These are phyloP conservation scores for Lordiphosa clarofinis DNA, from an alignment of 1,140 invertebrate genomes.

Conservation along the genomic window DNA sequence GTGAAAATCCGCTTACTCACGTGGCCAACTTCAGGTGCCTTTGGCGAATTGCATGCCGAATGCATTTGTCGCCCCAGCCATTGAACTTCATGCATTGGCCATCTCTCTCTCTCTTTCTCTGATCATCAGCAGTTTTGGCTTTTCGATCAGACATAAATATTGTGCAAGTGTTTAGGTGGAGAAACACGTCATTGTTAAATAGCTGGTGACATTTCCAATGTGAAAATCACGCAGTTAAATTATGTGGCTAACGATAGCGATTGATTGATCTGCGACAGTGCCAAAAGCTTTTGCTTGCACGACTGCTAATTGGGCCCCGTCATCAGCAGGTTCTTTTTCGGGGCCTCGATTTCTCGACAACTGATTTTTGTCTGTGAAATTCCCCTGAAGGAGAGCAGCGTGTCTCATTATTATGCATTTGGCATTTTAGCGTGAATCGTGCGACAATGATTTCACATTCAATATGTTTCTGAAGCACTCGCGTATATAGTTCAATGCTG, in stretches of 20 bases:
- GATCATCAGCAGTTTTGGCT: slow-evolving; percentile 34
- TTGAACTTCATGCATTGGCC: slow-evolving; percentile 54
- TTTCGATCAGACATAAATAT: slow-evolving; percentile 6
- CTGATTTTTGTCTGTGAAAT: slow-evolving; percentile 38
- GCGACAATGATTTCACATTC: slow-evolving; percentile 51
- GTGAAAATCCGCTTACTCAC: slow-evolving; percentile 44
- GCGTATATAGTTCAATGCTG: slow-evolving; percentile 60
- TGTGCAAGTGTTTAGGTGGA: slow-evolving; percentile 8
- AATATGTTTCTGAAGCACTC: slow-evolving; percentile 48
- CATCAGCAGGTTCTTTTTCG: slow-evolving; percentile 28
- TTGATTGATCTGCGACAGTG: slow-evolving; percentile 13
- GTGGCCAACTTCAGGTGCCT: slow-evolving; percentile 23
- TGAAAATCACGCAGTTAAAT: slow-evolving; percentile 38
- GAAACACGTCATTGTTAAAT: slow-evolving; percentile 50
- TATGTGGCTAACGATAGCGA: slow-evolving; percentile 30
- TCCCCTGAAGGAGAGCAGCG: slow-evolving; percentile 16
- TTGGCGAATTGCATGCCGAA: slow-evolving; percentile 36
- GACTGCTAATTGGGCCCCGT: slow-evolving; percentile 31
- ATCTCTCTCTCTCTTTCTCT: slow-evolving; percentile 20
- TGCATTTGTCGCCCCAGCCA: slow-evolving; percentile 55
- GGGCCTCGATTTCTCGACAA: slow-evolving; percentile 31
- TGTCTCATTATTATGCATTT: slow-evolving; percentile 47
- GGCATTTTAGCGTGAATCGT: slow-evolving; percentile 46
- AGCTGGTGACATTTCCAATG: slow-evolving; percentile 49
- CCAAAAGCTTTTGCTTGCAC: not conserved